Conservation (phyloP, 2,888 invertebrate species). For the Caenorhabditis uteleia region DNA sequence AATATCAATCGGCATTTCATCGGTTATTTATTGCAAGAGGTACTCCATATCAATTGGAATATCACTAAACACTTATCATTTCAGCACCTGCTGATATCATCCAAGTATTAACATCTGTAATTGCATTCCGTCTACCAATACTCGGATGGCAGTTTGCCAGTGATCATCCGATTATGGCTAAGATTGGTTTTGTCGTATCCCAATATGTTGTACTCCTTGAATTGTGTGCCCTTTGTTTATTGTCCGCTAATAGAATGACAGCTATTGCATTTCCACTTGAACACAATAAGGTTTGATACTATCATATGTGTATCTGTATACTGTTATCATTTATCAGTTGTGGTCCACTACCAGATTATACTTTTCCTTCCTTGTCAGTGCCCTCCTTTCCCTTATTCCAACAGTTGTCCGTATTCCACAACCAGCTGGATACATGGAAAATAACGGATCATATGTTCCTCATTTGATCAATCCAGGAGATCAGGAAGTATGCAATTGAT, state of each 20-base stretch:
- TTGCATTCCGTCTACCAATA: slow-evolving; percentile 47
- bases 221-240: slow-evolving; percentile 37
- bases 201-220: slow-evolving; percentile 45
- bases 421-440: slow-evolving; percentile 23
- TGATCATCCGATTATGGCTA: slow-evolving; percentile 28
- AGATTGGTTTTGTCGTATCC: slow-evolving; percentile 43
- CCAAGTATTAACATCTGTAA: slow-evolving; percentile 36
- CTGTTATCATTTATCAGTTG: slow-evolving; percentile 9
- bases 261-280: slow-evolving; percentile 43
- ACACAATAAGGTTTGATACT: slow-evolving; percentile 26
- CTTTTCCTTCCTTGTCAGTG: slow-evolving; percentile 18
- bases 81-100: slow-evolving; percentile 46
- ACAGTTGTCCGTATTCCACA: slow-evolving; percentile 34
- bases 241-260: slow-evolving; percentile 40
- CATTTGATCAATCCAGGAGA: slow-evolving; percentile 25
- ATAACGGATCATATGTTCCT: slow-evolving; percentile 28
- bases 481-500: slow-evolving; percentile 34
- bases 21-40: slow-evolving; percentile 41
- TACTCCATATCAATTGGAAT: slow-evolving; percentile 4
- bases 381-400: slow-evolving; percentile 30
- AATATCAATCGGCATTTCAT: slow-evolving; percentile 45
- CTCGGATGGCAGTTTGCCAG: slow-evolving; percentile 37
- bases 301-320: too few species aligned
- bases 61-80: slow-evolving; percentile 1
- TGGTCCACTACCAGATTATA: slow-evolving; percentile 33